Percentiles rank a stretch among this genome's conserved stretches.
phyloP scores from a whole-genome alignment of 2,797 vertebrate genomes.

The Acipenser ruthenus region DNA sequence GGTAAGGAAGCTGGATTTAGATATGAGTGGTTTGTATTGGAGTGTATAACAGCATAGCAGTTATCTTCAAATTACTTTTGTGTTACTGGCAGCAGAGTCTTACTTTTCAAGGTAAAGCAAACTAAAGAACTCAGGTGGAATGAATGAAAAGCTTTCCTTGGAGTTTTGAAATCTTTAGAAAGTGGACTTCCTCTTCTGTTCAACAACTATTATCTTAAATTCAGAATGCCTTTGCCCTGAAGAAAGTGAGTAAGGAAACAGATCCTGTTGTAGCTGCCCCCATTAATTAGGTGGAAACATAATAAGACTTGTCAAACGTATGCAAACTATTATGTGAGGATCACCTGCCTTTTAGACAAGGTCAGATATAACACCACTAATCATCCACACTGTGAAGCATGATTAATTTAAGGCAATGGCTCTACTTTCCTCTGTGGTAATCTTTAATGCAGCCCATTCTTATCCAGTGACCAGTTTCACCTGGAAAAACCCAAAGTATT shows the following conservation, averaged over 20 bases:
- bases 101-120: no score
- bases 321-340: slow-evolving; percentile 15
- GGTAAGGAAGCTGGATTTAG: no score
- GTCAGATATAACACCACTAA: slow-evolving; percentile 17
- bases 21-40: no score
- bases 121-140: no score
- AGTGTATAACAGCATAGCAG: no score
- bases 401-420: slow-evolving; percentile 10
- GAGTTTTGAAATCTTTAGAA: no score
- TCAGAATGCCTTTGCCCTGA: background rate
- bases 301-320: slow-evolving; percentile 13
- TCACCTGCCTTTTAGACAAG: slow-evolving; percentile 13
- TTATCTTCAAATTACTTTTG: no score
- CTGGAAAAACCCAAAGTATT: no score
- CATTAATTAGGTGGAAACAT: slow-evolving; percentile 12
- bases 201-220: background rate
- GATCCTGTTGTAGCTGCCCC: slow-evolving; percentile 1
- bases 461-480: no score
- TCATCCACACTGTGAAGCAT: slow-evolving; percentile 12
- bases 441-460: background rate
- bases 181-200: background rate
- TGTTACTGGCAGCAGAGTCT: no score
- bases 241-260: background rate
- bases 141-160: no score
- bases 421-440: no score